Base-by-base conservation (phyloP, 2,888 invertebrate species). In the Iselma pallidipennis region DNA sequence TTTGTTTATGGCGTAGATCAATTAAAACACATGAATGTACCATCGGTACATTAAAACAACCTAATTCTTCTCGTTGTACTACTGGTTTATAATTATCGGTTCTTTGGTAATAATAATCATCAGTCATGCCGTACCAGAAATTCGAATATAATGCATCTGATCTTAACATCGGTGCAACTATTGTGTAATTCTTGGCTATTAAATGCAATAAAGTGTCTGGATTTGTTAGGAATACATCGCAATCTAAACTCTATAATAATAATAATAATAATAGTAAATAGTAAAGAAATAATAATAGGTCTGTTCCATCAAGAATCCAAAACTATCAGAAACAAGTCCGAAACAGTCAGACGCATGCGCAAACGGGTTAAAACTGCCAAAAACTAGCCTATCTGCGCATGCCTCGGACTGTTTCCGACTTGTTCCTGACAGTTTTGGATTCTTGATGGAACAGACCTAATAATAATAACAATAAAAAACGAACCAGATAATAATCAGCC, bases 121-220 rank as follows among this genome's bases (percentile, higher is more conserved):
- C 84, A 0, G 91, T 89, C 93, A 98, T 96, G 3, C 92, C 97
- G 71, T 92, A 92, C 98, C 98, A 98, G 81, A 95, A 98, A 81
- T 98, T 98, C 16, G 95, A 95, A 80, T 97, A 98, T 33, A 92
- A 81, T 12, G 93, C 92, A 62, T 94, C 92, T 0, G 96, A 93
- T 56, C 88, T 84, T 28, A 98, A 82, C 90, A 97, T 89, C 0
- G 98, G 97, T 0, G 95, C 91, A 2, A 90, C 87, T 9, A 96
- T 83, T 2, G 87, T 84, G 12, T 87, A 74, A 33, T 87, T 83
- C 69, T 90, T 88, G 0, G 77, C 75, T 0, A 93, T 86, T 21
- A 96, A 81, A 51, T 83, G 75, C 61, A 84, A 83, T 0, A 96
- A 78, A 0, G 90, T 86, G 12, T 85, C 79, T 0, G 85, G 83